Conservation (phyloP, 92 coral and sea anemone species). For the Parazoanthus swiftii region DNA sequence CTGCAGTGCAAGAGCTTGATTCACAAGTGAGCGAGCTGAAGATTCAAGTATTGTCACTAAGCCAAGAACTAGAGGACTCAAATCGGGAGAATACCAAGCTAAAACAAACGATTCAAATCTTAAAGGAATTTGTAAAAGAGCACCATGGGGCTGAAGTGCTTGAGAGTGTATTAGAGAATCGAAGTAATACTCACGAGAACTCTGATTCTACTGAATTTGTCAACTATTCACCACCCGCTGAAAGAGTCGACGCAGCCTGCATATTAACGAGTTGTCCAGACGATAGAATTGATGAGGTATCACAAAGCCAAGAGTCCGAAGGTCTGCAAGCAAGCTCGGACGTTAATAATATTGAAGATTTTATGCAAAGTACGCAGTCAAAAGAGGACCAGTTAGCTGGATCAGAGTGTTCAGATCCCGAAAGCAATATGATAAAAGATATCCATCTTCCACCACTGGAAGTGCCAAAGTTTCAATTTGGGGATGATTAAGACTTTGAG, state of each 20-base stretch:
- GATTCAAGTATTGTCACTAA: constrained; percentile 88
- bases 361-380: constrained; percentile 22
- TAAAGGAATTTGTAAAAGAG: constrained; percentile 61
- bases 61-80: constrained; percentile 90
- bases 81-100: constrained; percentile 86
- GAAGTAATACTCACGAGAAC: neutral
- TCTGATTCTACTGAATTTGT: constrained; percentile 1
- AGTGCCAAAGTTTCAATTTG: constrained; percentile 45
- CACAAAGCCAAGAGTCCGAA: constrained; percentile 26
- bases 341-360: constrained; percentile 29
- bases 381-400: neutral
- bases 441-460: constrained; percentile 52
- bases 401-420: neutral
- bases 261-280: neutral
- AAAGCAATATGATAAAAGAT: constrained; percentile 15
- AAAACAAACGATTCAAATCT: constrained; percentile 58
- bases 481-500: neutral
- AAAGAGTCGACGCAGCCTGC: neutral
- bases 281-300: neutral
- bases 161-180: constrained; percentile 40
- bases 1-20: constrained; percentile 41
- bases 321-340: constrained; percentile 2
- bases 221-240: neutral
- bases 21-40: constrained; percentile 76
- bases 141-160: constrained; percentile 67